These are phyloP conservation scores for Morone chrysops DNA, from an alignment of 2,113 vertebrate species.

Conservation along the genomic window DNA sequence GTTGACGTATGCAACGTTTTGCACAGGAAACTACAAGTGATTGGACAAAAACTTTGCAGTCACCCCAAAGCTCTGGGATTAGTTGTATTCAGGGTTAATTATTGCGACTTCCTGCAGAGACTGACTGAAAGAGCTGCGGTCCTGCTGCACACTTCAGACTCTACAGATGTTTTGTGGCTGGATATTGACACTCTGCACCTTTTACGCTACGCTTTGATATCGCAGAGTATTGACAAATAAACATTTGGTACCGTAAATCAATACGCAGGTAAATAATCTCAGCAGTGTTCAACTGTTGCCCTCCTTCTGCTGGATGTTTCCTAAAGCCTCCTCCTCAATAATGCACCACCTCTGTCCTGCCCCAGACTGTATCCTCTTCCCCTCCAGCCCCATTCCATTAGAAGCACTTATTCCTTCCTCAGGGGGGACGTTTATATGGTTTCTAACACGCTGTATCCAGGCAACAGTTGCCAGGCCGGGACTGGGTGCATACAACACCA, in stretches of 20 bases:
- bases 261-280: background rate
- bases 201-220: background rate
- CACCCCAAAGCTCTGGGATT: too few relatives aligned
- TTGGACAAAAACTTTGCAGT: too few relatives aligned
- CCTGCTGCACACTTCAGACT: background rate
- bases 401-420: constrained; percentile 72
- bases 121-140: too few relatives aligned
- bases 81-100: too few relatives aligned
- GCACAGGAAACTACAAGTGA: too few relatives aligned
- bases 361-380: constrained; percentile 54
- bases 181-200: background rate
- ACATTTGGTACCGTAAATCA: background rate
- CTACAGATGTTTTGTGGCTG: background rate
- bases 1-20: too few relatives aligned
- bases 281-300: background rate
- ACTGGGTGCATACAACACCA: constrained; percentile 21
- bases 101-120: too few relatives aligned
- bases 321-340: constrained; percentile 54
- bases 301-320: constrained; percentile 35
- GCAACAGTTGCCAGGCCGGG: constrained; percentile 82
- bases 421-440: constrained; percentile 64
- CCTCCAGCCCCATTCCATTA: constrained; percentile 73
- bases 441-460: constrained; percentile 78
- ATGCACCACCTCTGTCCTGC: constrained; percentile 49
- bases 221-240: background rate